Conservation (phyloP, 92 coral and sea anemone genomes). For the Micromussa lordhowensis region DNA sequence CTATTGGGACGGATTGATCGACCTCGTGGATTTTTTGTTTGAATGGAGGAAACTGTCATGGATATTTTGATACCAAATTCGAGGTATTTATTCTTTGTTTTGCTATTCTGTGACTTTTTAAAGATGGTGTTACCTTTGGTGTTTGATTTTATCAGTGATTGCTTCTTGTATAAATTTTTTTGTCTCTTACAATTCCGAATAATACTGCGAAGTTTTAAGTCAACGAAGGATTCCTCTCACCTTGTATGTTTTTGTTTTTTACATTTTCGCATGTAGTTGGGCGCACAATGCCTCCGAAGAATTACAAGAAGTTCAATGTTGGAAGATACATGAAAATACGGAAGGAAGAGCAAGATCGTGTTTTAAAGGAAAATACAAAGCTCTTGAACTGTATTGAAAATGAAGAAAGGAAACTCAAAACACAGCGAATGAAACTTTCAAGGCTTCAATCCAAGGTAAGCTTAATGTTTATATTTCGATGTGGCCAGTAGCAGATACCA, state of each 20-base stretch:
- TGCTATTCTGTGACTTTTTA: neutral
- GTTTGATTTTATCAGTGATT: conserved; percentile 18
- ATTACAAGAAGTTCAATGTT: conserved; percentile 13
- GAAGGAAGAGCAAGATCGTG: conserved; percentile 30
- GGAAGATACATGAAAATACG: conserved; percentile 17
- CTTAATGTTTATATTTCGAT: conserved; percentile 17
- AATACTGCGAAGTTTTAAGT: conserved; percentile 23
- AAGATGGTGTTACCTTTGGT: conserved; percentile 5
- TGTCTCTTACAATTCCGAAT: conserved; percentile 12
- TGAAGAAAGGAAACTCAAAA: conserved; percentile 22
- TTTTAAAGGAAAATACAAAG: conserved; percentile 15
- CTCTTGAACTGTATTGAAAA: conserved; percentile 23
- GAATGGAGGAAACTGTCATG: conserved; percentile 14
- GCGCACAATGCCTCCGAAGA: conserved; percentile 32
- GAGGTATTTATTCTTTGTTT: conserved; percentile 20
- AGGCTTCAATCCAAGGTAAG: conserved; percentile 29
- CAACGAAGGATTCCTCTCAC: conserved; percentile 11
- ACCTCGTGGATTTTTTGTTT: neutral
- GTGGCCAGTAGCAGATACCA: conserved; percentile 24
- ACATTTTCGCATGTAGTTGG: neutral
- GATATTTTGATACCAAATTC: conserved; percentile 10
- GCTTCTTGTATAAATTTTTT: conserved; percentile 20
- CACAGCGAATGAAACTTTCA: conserved; percentile 24
- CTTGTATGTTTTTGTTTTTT: neutral
- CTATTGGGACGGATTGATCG: conserved; percentile 12